phyloP scores from a whole-genome alignment of 2,113 vertebrate genomes.

The Semnornis frantzii region DNA sequence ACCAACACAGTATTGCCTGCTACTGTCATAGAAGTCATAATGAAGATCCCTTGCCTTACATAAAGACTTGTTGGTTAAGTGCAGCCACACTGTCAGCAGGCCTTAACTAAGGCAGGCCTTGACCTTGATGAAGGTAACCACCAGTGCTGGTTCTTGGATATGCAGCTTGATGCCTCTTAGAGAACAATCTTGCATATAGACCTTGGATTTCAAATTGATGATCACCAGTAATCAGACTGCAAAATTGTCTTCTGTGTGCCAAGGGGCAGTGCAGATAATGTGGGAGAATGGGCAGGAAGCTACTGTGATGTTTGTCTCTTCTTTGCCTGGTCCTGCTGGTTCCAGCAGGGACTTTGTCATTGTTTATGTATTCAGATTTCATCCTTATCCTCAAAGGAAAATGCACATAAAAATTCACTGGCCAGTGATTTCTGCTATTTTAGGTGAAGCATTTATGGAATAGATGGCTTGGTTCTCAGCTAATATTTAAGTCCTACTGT shows the following conservation, averaged over 20 bases:
- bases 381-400: neutral
- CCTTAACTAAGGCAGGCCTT: neutral
- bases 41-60: neutral
- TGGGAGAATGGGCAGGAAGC: neutral
- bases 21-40: neutral
- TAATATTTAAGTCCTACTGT: neutral
- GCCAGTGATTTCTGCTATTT: neutral
- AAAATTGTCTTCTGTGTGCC: neutral
- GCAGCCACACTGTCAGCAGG: neutral
- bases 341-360: neutral
- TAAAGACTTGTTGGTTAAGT: no score
- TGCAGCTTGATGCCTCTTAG: neutral
- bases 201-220: neutral
- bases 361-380: neutral
- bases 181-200: neutral
- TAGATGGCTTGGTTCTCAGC: neutral
- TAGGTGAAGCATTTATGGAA: neutral
- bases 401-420: neutral
- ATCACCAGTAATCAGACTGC: neutral
- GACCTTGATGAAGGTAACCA: neutral
- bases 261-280: fast-evolving
- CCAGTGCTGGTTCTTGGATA: neutral
- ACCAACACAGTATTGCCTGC: neutral
- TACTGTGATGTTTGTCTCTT: fast-evolving
- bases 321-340: neutral